phyloP scores from a whole-genome alignment of 2,797 vertebrate species.

The Phoebastria nigripes region DNA sequence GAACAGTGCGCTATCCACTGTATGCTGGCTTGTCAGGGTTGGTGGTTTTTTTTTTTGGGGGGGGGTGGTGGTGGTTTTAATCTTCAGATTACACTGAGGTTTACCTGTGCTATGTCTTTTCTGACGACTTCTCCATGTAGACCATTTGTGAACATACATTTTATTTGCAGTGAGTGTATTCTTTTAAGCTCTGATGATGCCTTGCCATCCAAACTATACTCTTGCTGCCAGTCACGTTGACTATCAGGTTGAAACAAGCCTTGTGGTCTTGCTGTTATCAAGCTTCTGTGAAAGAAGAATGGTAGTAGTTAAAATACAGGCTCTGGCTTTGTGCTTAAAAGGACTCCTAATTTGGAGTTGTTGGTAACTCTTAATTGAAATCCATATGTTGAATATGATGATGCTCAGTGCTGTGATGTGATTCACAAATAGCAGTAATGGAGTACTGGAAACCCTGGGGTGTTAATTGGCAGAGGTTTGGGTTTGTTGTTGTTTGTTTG shows the following conservation, averaged over 20 bases:
- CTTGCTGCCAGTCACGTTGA: not conserved
- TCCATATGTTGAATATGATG: not conserved
- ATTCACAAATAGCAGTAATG: not conserved
- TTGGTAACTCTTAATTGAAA: not conserved
- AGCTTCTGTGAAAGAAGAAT: not conserved
- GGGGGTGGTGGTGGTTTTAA: not conserved
- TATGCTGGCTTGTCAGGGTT: not conserved
- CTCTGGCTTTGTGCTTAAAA: not conserved
- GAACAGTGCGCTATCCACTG: not conserved
- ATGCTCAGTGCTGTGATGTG: not conserved
- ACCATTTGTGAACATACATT: not conserved
- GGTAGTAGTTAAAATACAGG: not conserved
- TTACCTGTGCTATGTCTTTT: not conserved
- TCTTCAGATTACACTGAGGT: not conserved
- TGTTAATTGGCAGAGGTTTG: not conserved
- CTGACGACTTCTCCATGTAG: not conserved
- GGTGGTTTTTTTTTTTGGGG: fast-evolving
- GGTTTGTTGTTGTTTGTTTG: not conserved
- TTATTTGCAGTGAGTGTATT: not conserved
- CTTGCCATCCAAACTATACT: not conserved
- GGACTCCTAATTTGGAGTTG: not conserved
- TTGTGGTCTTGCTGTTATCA: not conserved
- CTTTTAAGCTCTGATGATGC: not conserved
- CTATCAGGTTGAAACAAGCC: not conserved
- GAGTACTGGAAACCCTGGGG: not conserved